phyloP scores from a whole-genome alignment of 2,888 invertebrate genomes.

The Stenodera caucasica region DNA sequence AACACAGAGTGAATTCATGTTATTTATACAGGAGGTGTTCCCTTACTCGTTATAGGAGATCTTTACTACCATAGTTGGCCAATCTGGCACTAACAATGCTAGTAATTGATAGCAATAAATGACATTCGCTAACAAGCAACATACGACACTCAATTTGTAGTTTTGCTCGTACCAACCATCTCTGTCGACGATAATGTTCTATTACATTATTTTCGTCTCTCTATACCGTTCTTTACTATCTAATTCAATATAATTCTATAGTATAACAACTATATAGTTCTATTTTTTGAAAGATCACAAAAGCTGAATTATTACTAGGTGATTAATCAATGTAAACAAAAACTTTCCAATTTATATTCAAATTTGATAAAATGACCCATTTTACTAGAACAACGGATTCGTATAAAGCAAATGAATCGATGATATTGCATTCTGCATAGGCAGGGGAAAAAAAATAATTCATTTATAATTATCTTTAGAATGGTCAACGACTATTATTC shows the following conservation, averaged over 20 bases:
- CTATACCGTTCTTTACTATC: too few relatives aligned
- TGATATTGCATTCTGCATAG: neutral
- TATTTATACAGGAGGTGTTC: slow-evolving; percentile 36
- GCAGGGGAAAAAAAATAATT: neutral
- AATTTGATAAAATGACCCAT: neutral
- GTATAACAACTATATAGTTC: too few relatives aligned
- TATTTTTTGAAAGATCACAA: neutral
- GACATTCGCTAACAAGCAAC: slow-evolving; percentile 46
- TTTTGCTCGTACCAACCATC: slow-evolving; percentile 29
- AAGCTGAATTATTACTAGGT: neutral
- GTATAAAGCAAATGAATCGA: neutral
- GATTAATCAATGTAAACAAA: neutral
- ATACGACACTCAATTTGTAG: slow-evolving; percentile 43
- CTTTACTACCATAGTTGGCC: slow-evolving; percentile 37
- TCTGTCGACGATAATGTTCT: slow-evolving; percentile 18
- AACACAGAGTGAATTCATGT: slow-evolving; percentile 23
- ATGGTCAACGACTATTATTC: neutral
- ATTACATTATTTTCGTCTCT: slow-evolving; percentile 15
- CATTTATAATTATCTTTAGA: neutral
- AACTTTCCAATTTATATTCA: neutral
- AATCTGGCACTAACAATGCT: slow-evolving; percentile 45
- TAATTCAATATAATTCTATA: too few relatives aligned
- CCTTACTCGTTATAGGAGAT: slow-evolving; percentile 37
- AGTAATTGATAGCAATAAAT: slow-evolving; percentile 48
- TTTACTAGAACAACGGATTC: neutral